Conservation (phyloP, 2,113 vertebrate genomes). For the Vanacampus margaritifer region DNA sequence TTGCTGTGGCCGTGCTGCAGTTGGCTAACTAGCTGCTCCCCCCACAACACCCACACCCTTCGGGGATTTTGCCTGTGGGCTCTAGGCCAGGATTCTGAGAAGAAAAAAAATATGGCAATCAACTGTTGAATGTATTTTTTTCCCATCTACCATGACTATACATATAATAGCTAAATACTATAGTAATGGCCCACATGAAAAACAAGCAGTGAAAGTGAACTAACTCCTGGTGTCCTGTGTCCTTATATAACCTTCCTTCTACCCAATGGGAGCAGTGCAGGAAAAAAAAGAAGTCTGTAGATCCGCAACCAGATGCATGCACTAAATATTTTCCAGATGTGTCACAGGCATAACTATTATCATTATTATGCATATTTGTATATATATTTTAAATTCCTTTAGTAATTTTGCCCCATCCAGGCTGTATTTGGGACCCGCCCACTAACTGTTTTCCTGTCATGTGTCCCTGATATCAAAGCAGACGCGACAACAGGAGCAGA, state of each 20-base stretch:
- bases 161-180: background rate
- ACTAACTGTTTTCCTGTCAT: background rate
- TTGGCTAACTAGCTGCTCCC: background rate
- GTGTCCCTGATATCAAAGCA: background rate
- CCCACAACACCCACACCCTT: background rate
- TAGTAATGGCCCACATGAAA: background rate
- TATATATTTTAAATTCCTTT: background rate
- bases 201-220: background rate
- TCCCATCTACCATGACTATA: background rate
- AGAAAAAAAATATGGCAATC: background rate
- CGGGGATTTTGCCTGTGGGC: background rate
- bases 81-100: background rate
- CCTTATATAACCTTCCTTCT: background rate
- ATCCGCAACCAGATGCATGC: background rate
- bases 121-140: background rate
- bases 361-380: background rate
- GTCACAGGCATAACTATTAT: background rate
- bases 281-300: background rate
- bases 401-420: background rate
- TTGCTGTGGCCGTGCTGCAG: background rate
- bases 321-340: background rate
- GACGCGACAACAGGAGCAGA: background rate
- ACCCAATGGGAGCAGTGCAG: background rate
- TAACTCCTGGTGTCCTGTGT: background rate
- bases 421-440: background rate